Evolutionary conservation across 1,140 invertebrate genomes (phyloP), one percentile per base, ranked within the genome.

Genomic region (Propsilocerus akamusi): DNA sequence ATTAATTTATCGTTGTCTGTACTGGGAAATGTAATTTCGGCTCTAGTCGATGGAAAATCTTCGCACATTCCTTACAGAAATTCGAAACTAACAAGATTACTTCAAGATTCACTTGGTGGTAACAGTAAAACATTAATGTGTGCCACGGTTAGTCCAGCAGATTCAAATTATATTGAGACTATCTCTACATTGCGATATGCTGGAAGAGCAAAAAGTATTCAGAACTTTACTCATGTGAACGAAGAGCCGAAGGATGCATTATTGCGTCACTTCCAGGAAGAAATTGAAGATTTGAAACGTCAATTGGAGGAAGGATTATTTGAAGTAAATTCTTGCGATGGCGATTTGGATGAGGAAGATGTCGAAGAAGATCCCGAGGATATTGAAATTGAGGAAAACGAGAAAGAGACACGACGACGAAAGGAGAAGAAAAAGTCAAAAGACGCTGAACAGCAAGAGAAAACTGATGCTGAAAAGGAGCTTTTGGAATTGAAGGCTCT

Each of bases 181-280:
- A 87, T 98, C 41, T 97, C 90, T 59, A 97, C 96, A 0, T 70
- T 99, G 37, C 72, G 97, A 12, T 99, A 99, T 70, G 95, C 96
- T 1, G 94, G 91, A 70, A 73, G 95, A 49, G 94, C 95, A 2
- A 99, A 99, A 68, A 94, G 89, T 60, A 99, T 99, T 52, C 86
- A 93, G 62, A 99, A 99, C 67, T 81, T 84, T 56, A 94, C 93
- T 47, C 81, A 84, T 55, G 84, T 99, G 50, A 99, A 99, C 66
- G 94, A 97, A 64, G 95, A 99, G 70, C 92, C 95, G 0, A 97
- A 97, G 60, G 94, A 98, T 70, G 93, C 96, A 3, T 68, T 98
- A 22, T 75, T 99, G 12, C 78, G 92, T 37, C 83, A 93, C 61
- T 97, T 97, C 66, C 94, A 98, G 71, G 80, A 89, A 58, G 94